These are phyloP conservation scores for Diprion similis DNA, from an alignment of 1,140 invertebrate species.

Conservation along the genomic window DNA sequence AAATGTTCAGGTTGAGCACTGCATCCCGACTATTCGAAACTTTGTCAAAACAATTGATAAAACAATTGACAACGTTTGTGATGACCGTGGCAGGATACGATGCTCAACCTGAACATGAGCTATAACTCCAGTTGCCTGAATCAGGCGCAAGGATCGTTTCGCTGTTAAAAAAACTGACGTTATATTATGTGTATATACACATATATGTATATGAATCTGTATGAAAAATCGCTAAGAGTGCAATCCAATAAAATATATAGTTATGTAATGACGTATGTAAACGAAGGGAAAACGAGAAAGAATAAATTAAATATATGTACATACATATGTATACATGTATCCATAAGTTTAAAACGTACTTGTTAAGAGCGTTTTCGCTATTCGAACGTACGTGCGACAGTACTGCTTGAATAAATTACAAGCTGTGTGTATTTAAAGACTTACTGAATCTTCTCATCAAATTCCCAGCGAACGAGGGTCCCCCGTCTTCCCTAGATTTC, in stretches of 20 bases:
- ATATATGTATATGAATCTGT: neutral
- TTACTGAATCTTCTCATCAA: conserved; percentile 87
- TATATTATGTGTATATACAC: no score
- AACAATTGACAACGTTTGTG: no score
- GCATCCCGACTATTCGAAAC: no score
- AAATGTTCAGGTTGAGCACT: no score
- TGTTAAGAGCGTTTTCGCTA: conserved; percentile 2
- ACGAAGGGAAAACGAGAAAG: no score
- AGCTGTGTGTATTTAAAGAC: conserved; percentile 60
- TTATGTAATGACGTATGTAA: neutral
- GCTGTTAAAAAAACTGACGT: no score
- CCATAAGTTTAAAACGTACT: neutral
- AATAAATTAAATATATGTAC: no score
- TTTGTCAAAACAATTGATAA: no score
- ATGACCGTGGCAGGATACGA: no score
- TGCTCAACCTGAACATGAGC: no score
- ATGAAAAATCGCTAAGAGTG: neutral
- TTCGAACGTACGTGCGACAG: conserved; percentile 4
- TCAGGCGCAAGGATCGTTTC: no score
- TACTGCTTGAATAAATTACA: neutral
- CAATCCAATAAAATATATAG: neutral
- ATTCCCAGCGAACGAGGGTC: conserved; percentile 71
- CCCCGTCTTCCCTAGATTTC: conserved; percentile 39
- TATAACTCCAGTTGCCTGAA: no score
- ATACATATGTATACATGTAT: neutral